Evolutionary conservation across 2,113 vertebrate genomes (phyloP).

Genomic region (Zosterops lateralis): DNA sequence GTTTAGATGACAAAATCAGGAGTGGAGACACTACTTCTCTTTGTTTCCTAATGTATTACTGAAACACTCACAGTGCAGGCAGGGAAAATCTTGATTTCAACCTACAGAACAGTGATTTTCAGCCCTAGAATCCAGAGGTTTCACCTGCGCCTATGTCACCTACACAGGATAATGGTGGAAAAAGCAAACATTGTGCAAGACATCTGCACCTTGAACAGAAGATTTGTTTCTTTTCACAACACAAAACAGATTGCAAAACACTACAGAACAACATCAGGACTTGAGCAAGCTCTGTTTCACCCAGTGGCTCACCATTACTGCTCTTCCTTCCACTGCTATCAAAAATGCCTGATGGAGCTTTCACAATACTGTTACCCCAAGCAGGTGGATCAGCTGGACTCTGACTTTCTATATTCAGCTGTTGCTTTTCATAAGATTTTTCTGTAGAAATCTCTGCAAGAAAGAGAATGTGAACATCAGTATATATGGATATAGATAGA

Average conservation of each 20-base stretch:
- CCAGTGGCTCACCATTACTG: slow-evolving; percentile 78
- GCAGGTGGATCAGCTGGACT: slow-evolving; percentile 64
- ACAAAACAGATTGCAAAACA: neutral
- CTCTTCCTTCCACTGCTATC: slow-evolving; percentile 71
- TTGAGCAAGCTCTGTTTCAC: neutral
- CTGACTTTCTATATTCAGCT: slow-evolving; percentile 57
- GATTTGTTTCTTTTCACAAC: neutral
- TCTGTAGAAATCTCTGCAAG: slow-evolving; percentile 42
- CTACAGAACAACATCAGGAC: neutral
- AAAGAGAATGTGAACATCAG: neutral
- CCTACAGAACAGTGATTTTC: neutral
- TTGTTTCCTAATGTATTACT: neutral
- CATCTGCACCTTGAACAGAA: neutral
- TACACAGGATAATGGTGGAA: neutral
- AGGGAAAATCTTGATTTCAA: neutral
- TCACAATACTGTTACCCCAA: slow-evolving; percentile 87
- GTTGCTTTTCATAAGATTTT: slow-evolving; percentile 62
- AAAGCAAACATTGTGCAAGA: neutral
- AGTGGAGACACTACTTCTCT: neutral
- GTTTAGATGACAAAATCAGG: neutral
- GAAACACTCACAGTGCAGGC: neutral
- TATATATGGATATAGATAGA: neutral
- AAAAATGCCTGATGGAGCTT: slow-evolving; percentile 83
- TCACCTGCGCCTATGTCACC: neutral
- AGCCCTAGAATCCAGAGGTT: neutral